phyloP scores from a whole-genome alignment of 2,888 invertebrate species.

The Cryptophagus acutangulus region DNA sequence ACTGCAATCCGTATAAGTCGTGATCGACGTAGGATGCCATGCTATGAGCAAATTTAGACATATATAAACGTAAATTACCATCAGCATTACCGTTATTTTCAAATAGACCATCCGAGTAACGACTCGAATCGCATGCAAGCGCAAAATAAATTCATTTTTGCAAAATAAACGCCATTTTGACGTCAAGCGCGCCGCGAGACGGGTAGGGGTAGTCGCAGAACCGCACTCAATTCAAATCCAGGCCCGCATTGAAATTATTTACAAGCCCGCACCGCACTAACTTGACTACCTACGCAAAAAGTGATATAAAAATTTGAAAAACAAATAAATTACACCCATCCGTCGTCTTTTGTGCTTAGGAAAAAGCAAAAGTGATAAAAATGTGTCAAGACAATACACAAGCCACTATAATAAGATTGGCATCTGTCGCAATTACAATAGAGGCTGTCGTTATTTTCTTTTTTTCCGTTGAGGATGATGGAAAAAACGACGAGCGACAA shows the following conservation, averaged over 20 bases:
- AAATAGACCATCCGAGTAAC: background rate
- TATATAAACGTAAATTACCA: slow-evolving; percentile 10
- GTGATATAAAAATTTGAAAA: background rate
- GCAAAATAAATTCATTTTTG: background rate
- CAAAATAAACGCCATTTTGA: no score
- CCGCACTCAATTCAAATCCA: no score
- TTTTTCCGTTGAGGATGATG: slow-evolving; percentile 10
- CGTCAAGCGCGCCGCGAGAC: background rate
- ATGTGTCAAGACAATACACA: slow-evolving; percentile 28
- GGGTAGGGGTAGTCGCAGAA: no score
- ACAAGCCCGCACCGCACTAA: background rate
- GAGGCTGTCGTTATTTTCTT: slow-evolving; percentile 3
- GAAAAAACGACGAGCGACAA: slow-evolving; percentile 27
- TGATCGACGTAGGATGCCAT: slow-evolving; percentile 14
- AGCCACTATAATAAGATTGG: slow-evolving; percentile 31
- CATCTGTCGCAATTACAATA: slow-evolving; percentile 37
- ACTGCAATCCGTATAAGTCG: slow-evolving; percentile 8
- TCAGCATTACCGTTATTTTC: slow-evolving; percentile 4
- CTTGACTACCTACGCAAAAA: background rate
- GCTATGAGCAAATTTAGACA: slow-evolving; percentile 20
- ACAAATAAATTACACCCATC: no score
- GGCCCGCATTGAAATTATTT: background rate
- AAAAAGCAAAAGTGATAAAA: slow-evolving; percentile 11
- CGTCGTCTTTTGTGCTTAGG: no score
- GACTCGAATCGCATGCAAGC: background rate